Evolutionary conservation across 2,888 invertebrate species (phyloP), one percentile per base, ranked within the genome.

Genomic region (Caenorhabditis drosophilae): DNA sequence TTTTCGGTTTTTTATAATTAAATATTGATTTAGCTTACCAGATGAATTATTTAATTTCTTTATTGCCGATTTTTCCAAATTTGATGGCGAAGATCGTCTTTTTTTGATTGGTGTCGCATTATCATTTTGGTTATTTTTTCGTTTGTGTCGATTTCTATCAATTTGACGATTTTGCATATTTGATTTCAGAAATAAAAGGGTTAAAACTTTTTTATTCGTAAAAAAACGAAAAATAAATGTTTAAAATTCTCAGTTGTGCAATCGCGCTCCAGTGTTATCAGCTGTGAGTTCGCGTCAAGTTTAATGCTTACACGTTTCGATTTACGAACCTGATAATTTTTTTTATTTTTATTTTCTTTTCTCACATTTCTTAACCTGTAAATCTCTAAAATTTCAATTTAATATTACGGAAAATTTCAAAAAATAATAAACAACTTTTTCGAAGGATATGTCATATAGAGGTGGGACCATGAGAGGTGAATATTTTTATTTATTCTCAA

Each of bases 401-500:
- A n/a, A 9, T n/a, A 12, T 41, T 15, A 23, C 18, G 7, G 16
- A 6, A 25, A 46, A 22, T 51, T 58, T 20, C 51, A 46, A 46
- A 27, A n/a, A n/a, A n/a, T n/a, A n/a, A n/a, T n/a, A n/a, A 27
- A 4, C 31, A 31, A 6, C 31, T 9, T 12, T 31, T 31, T 6
- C 12, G 31, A 9, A 31, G 31, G 42, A 44, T 50, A 66, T 66
- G 66, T 49, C 66, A 51, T 66, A 45, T 66, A 52, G 66, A 38
- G 66, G 66, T 25, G 60, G 58, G 16, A 45, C 56, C 38, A 66
- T 56, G 60, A 51, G 60, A 26, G 63, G 63, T 64, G 16, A 57
- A 49, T 12, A 3, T 7, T 6, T 6, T 44, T 11, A 4, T 53
- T 47, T 20, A 16, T 7, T 6, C 6, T 6, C 31, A 9, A 31